Evolutionary conservation across 2,888 invertebrate species (phyloP).

Genomic region (Caenorhabditis drosophilae): DNA sequence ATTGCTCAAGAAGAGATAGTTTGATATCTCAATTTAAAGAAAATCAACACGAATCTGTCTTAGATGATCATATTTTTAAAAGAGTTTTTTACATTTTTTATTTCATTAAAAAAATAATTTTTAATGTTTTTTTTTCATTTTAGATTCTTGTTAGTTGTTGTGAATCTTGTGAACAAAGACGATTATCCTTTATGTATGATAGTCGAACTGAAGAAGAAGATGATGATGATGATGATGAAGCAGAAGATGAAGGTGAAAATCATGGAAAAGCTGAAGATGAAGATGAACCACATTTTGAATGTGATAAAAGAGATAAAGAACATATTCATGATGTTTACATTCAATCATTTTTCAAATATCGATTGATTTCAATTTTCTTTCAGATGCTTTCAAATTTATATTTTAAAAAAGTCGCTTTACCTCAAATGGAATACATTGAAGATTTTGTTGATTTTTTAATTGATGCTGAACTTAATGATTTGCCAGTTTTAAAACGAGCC

Average conservation of each 20-base stretch:
- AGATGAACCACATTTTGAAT: constrained; percentile 57
- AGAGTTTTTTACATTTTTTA: constrained; percentile 24
- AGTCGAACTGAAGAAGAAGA: constrained; percentile 48
- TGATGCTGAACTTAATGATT: constrained; percentile 68
- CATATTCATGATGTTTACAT: constrained; percentile 67
- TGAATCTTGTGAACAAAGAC: constrained; percentile 64
- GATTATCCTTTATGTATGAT: constrained; percentile 54
- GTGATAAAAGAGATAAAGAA: constrained; percentile 62
- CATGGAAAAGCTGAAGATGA: constrained; percentile 32
- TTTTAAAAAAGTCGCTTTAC: constrained; percentile 66
- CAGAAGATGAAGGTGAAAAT: constrained; percentile 28
- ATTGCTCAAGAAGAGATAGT: constrained; percentile 19
- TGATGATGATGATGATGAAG: constrained; percentile 26
- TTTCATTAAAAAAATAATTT: too few relatives aligned
- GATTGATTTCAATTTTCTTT: too few relatives aligned
- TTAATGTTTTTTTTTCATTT: constrained; percentile 7
- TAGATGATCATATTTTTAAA: constrained; percentile 55
- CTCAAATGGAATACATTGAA: constrained; percentile 68
- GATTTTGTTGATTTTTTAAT: constrained; percentile 59
- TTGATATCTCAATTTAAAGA: constrained; percentile 33
- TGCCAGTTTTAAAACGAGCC: constrained; percentile 66
- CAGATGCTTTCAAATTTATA: constrained; percentile 64
- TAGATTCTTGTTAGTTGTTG: constrained; percentile 65
- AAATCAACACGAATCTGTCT: constrained; percentile 28
- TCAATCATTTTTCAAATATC: too few relatives aligned